phyloP scores from a whole-genome alignment of 1,140 invertebrate genomes.

The Lepidostoma basale region DNA sequence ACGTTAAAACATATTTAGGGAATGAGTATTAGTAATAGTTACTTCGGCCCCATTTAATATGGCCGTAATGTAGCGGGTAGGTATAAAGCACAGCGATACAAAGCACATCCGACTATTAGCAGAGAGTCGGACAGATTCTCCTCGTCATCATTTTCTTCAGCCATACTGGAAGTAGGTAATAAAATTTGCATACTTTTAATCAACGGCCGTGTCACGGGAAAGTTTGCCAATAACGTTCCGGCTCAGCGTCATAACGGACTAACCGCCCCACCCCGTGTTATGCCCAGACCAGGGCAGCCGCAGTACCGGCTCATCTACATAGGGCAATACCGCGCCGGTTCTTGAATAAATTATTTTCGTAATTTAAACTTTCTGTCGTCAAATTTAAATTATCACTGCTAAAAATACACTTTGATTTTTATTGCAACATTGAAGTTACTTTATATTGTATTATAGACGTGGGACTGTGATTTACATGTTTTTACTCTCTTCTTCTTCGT shows the following conservation, averaged over 20 bases:
- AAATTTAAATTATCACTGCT: too few relatives aligned
- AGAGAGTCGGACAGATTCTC: constrained; percentile 35
- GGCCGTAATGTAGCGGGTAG: background rate
- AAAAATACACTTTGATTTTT: too few relatives aligned
- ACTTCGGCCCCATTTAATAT: too few relatives aligned
- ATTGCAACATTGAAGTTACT: too few relatives aligned
- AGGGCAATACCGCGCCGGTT: background rate
- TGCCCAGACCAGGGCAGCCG: constrained; percentile 37
- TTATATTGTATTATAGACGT: too few relatives aligned
- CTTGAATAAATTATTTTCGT: background rate
- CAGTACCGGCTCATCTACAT: constrained; percentile 7
- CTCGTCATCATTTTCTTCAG: constrained; percentile 45
- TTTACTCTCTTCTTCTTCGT: too few relatives aligned
- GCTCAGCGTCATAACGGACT: constrained; percentile 46
- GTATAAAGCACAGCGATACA: constrained; percentile 3
- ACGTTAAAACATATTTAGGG: too few relatives aligned
- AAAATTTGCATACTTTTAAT: constrained; percentile 67
- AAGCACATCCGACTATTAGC: constrained; percentile 22
- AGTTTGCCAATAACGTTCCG: constrained; percentile 61
- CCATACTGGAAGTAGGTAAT: constrained; percentile 54
- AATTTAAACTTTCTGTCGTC: too few relatives aligned
- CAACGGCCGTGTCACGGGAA: constrained; percentile 63
- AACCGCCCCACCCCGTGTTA: constrained; percentile 51
- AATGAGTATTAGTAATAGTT: too few relatives aligned
- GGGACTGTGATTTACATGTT: too few relatives aligned